Conservation (phyloP, 2,888 invertebrate species). For the Melolontha melolontha region DNA sequence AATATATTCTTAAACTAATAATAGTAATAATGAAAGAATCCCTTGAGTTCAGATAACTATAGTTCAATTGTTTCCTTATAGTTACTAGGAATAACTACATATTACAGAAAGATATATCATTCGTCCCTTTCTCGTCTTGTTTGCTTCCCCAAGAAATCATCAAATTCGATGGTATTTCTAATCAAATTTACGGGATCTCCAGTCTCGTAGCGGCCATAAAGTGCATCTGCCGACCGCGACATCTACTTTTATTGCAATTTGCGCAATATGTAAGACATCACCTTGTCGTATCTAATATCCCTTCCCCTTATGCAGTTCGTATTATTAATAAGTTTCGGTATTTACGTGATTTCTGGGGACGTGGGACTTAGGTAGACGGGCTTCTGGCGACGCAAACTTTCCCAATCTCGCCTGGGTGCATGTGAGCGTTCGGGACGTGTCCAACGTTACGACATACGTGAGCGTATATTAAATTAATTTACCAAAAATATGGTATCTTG, state of each 20-base stretch:
- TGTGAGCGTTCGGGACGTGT: not conserved
- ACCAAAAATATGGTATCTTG: slow-evolving; percentile 33
- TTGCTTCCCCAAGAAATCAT: slow-evolving; percentile 16
- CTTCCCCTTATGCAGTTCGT: slow-evolving; percentile 49
- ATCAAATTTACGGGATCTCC: slow-evolving; percentile 43
- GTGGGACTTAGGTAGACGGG: not conserved
- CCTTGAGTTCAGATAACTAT: too few species aligned
- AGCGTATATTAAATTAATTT: slow-evolving; percentile 32
- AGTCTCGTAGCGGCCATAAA: slow-evolving; percentile 48
- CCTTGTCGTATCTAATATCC: slow-evolving; percentile 39
- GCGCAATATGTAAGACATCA: slow-evolving; percentile 53
- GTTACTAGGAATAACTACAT: too few species aligned
- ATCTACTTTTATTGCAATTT: slow-evolving; percentile 52
- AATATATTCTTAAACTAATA: too few species aligned
- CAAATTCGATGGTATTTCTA: slow-evolving; percentile 42
- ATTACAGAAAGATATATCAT: too few species aligned
- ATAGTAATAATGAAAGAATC: too few species aligned
- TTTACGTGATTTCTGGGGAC: slow-evolving; percentile 35
- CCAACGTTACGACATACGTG: slow-evolving; percentile 14
- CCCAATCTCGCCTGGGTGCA: slow-evolving; percentile 20
- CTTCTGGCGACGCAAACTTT: slow-evolving; percentile 15
- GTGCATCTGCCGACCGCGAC: slow-evolving; percentile 51
- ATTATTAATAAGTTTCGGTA: slow-evolving; percentile 49
- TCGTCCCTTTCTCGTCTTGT: too few species aligned
- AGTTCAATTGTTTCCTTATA: too few species aligned